phyloP scores from a whole-genome alignment of 2,888 invertebrate genomes.

The Piscicola geometra region DNA sequence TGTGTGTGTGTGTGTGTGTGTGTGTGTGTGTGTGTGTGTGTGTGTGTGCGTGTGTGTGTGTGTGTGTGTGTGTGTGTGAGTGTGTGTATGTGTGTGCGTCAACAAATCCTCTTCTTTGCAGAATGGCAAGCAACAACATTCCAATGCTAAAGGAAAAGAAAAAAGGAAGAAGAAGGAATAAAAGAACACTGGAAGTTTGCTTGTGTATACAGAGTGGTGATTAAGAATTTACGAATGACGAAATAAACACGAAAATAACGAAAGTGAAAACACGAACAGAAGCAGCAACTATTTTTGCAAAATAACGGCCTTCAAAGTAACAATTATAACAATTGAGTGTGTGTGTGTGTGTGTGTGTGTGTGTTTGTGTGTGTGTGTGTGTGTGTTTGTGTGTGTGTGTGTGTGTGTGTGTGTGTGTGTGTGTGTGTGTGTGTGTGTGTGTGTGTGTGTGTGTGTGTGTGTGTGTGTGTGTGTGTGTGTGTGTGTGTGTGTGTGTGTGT shows the following conservation, averaged over 20 bases:
- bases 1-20: slow-evolving; percentile 31
- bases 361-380: slow-evolving; percentile 35
- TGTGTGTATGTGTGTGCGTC: slow-evolving; percentile 1
- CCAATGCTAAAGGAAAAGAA: too few relatives aligned
- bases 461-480: background rate
- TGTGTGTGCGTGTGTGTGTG: slow-evolving; percentile 5
- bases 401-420: slow-evolving; percentile 36
- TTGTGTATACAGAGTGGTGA: too few relatives aligned
- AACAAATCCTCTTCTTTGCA: too few relatives aligned
- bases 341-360: slow-evolving; percentile 37
- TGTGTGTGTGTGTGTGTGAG: background rate
- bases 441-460: background rate
- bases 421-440: slow-evolving; percentile 19
- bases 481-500: slow-evolving; percentile 3
- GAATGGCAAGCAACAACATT: too few relatives aligned
- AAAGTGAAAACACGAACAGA: too few relatives aligned
- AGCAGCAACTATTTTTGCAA: too few relatives aligned
- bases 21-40: background rate
- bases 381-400: slow-evolving; percentile 39
- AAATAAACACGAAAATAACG: too few relatives aligned
- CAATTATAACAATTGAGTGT: too few relatives aligned
- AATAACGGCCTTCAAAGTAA: too few relatives aligned
- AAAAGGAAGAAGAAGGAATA: too few relatives aligned
- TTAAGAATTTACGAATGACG: too few relatives aligned
- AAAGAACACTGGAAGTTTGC: too few relatives aligned